Evolutionary conservation across 1,140 invertebrate genomes (phyloP), one percentile per base, ranked within the genome.

Genomic region (Drosophila neocordata): DNA sequence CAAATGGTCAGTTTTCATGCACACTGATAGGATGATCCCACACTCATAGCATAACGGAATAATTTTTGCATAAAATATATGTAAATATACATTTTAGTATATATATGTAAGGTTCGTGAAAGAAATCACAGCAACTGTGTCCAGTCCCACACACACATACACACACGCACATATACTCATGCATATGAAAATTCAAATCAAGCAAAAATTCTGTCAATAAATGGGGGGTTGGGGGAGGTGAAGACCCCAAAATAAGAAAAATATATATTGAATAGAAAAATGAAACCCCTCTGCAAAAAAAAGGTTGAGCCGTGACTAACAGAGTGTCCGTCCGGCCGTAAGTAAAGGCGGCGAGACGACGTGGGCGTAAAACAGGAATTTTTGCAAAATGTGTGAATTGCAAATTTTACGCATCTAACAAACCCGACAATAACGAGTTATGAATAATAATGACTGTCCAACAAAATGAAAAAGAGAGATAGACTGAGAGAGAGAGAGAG

Each of bases 21-120:
- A 68, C 64, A 80, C 77, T 65, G 64, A 72, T 48, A 48, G 58
- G 44, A 44, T 51, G 65, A 75, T 82, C 83, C 84, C 84, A 89
- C 83, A 87, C 81, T 77, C 76, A 69, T 61, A 65, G 84, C 83
- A 88, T 83, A 88, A 88, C 84, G 80, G 88, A 77, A 90, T 90
- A 90, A 90, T 90, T 90, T 90, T 90, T 90, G 88, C 88, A 90
- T 90, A 90, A 90, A 90, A 90, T 88, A 90, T 90, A 90, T 90
- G 88, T 87, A 90, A 90, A 90, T 90, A 88, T 61, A 60, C 37
- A 57, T 57, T 34, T 31, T 22, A 56, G 11, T 41, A 74, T 79
- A 78, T 31, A 31, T 7, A 5, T 41, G 73, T 79, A 77, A 82
- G 79, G 68, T 65, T 76, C 74, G 73, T 83, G 65, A 88, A 89